Evolutionary conservation across 1,140 invertebrate species (phyloP).

Genomic region (Babylonia areolata): DNA sequence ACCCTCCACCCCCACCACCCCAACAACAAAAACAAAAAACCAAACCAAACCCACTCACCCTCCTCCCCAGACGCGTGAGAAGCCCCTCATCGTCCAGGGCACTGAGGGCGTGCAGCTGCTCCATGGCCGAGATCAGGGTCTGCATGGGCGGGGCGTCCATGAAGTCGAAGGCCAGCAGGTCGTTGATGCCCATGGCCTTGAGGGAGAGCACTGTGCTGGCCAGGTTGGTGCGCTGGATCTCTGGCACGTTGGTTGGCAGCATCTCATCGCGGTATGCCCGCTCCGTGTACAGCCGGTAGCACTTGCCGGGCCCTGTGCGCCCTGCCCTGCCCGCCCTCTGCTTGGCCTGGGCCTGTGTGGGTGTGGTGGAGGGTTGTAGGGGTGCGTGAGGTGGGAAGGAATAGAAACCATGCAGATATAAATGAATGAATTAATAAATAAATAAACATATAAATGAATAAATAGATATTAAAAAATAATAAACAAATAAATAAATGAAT

Average conservation of each 20-base stretch:
- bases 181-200: conserved; percentile 99
- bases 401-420: too few relatives aligned
- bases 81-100: conserved; percentile 98
- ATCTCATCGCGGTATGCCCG: conserved; percentile 98
- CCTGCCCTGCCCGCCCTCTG: conserved; percentile 97
- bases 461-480: too few relatives aligned
- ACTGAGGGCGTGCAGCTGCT: conserved; percentile 96
- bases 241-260: conserved; percentile 98
- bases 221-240: conserved; percentile 98
- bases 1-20: too few relatives aligned
- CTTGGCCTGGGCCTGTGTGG: conserved; percentile 95
- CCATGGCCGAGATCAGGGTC: conserved; percentile 96
- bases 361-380: too few relatives aligned
- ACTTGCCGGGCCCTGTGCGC: conserved; percentile 97
- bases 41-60: conserved; percentile 79
- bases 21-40: too few relatives aligned
- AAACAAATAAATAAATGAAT: too few relatives aligned
- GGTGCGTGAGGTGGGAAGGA: too few relatives aligned
- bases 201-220: conserved; percentile 96
- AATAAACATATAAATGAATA: too few relatives aligned
- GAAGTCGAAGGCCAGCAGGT: conserved; percentile 99
- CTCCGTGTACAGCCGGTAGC: conserved; percentile 98
- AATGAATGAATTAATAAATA: too few relatives aligned
- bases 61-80: conserved; percentile 92
- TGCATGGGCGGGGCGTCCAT: conserved; percentile 98